These are phyloP conservation scores for Apantesis nais DNA, from an alignment of 2,888 invertebrate genomes.

Conservation along the genomic window DNA sequence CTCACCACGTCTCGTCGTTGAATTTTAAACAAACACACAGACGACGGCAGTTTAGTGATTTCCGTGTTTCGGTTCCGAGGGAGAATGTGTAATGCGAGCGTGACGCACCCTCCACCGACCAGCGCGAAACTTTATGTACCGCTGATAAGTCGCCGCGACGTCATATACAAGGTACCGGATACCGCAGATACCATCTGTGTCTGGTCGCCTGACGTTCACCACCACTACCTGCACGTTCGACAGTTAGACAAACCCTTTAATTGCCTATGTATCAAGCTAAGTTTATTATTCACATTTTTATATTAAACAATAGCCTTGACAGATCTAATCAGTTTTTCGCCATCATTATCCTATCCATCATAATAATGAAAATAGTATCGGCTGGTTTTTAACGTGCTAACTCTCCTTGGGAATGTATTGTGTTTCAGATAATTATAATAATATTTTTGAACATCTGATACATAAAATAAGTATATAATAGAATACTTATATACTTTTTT, in stretches of 20 bases:
- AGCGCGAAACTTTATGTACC: slow-evolving; percentile 3
- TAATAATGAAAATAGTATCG: neutral
- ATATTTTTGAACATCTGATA: no score
- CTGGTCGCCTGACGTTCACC: neutral
- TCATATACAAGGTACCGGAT: slow-evolving; percentile 15
- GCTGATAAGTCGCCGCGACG: slow-evolving; percentile 3
- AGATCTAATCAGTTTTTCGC: neutral
- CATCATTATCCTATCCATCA: neutral
- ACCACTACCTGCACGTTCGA: neutral
- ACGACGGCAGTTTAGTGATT: slow-evolving; percentile 66
- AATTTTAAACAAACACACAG: slow-evolving; percentile 70
- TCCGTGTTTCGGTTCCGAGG: slow-evolving; percentile 43
- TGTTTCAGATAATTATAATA: no score
- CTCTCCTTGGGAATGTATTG: no score
- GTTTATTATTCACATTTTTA: neutral
- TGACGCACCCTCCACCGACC: slow-evolving; percentile 23
- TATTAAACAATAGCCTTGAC: no score
- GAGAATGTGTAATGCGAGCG: slow-evolving; percentile 51
- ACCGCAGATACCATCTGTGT: slow-evolving; percentile 13
- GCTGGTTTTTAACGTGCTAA: no score
- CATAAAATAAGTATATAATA: no score
- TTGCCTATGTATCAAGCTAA: neutral
- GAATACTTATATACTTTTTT: no score
- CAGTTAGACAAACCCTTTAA: neutral
- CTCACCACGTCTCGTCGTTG: slow-evolving; percentile 60